These are phyloP conservation scores for Odontesthes bonariensis DNA, from an alignment of 2,113 vertebrate genomes.

Conservation along the genomic window DNA sequence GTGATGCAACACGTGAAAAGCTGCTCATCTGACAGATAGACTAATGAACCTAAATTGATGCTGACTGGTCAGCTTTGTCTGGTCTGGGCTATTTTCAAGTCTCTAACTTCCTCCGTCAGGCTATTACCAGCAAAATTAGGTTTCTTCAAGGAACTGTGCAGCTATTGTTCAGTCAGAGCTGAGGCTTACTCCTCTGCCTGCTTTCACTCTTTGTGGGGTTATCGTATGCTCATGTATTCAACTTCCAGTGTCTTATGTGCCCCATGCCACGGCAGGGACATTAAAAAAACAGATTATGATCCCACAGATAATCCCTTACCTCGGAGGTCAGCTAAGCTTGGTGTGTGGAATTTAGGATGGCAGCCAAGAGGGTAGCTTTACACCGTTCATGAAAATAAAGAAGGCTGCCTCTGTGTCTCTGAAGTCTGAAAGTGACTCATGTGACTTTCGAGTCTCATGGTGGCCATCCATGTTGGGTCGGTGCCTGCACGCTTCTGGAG, in stretches of 20 bases:
- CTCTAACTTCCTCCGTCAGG: slow-evolving; percentile 41
- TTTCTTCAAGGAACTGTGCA: slow-evolving; percentile 42
- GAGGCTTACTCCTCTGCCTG: neutral
- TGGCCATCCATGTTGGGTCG: neutral
- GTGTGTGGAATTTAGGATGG: slow-evolving; percentile 24
- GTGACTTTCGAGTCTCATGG: slow-evolving; percentile 5
- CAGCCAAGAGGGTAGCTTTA: slow-evolving; percentile 19
- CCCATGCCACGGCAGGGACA: neutral
- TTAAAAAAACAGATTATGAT: slow-evolving; percentile 7
- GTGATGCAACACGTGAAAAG: slow-evolving; percentile 42
- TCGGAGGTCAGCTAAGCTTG: slow-evolving; percentile 31
- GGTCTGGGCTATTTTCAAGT: slow-evolving; percentile 33
- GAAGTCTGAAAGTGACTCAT: slow-evolving; percentile 1
- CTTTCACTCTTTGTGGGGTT: neutral
- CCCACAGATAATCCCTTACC: neutral
- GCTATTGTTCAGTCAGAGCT: slow-evolving; percentile 37
- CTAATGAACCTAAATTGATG: slow-evolving; percentile 36
- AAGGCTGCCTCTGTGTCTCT: neutral
- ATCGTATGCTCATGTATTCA: neutral
- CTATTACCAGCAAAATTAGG: slow-evolving; percentile 48
- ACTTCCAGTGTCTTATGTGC: neutral
- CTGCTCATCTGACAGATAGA: slow-evolving; percentile 22
- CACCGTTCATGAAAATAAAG: slow-evolving; percentile 21
- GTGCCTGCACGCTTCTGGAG: neutral
- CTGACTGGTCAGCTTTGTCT: slow-evolving; percentile 60